Evolutionary conservation across 35 echinoderm and acorn worm species (phyloP), one percentile per base, ranked within the genome.

Genomic region (Apostichopus japonicus): DNA sequence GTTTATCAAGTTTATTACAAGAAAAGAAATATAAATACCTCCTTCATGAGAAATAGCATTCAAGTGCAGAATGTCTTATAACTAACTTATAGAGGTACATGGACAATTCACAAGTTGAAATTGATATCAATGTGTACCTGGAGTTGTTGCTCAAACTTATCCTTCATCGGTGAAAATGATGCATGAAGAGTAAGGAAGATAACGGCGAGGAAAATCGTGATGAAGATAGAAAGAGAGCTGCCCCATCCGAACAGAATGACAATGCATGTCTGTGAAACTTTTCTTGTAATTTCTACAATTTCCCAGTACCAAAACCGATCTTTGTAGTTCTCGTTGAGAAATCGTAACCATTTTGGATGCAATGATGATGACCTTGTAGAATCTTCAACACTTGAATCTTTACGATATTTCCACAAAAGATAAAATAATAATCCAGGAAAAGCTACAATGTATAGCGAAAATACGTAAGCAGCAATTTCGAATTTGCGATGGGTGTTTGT

Each of bases 141-240:
- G 10, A 93, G 80, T 13, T 24, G 52, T 44, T 93, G 92, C 19
- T 93, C 92, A 63, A 78, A 55, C 5, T 19, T 14, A 53, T 90
- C 73, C 10, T 24, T 75, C 77, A 93, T 93, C 14, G 92, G 92
- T n/a, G 72, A 51, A 72, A 77, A 78, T 51, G 86, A 93, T 10
- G 86, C 51, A 51, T 93, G 86, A 56, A 71, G 86, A 11, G 70
- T 23, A 1, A 93, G 71, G 55, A 76, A 93, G n/a, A 87, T 67
- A 9, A 93, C 56, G 19, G 92, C 84, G 9, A 93, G 23, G 0
- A 72, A 56, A 0, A 93, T 33, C 15, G 92, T 88, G 10, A 54
- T 73, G 8, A 86, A 72, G 44, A 93, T 11, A 62, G 63, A 78
- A 1, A 87, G 86, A 17, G 84, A 21, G 84, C n/a, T 82, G 10